Conservation (phyloP, 2,113 vertebrate genomes). For the Anthoscopus minutus region DNA sequence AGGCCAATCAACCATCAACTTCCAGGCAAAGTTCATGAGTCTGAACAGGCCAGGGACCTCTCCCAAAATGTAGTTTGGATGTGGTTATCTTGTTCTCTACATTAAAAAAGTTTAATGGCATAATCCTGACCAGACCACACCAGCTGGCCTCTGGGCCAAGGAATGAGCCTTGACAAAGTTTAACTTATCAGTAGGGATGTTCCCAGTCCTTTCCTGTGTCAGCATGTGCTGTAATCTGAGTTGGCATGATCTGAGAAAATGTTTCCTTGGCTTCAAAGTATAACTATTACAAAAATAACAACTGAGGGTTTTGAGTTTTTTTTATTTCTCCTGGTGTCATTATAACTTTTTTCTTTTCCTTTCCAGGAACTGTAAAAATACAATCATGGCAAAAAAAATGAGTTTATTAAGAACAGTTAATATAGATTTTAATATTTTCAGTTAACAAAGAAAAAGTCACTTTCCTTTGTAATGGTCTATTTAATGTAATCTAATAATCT, state of each 20-base stretch:
- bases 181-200: neutral
- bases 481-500: neutral
- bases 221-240: neutral
- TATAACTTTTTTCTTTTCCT: neutral
- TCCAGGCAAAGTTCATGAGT: neutral
- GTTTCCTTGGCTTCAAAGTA: neutral
- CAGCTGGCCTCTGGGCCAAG: neutral
- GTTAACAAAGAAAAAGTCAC: neutral
- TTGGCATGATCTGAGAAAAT: neutral
- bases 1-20: neutral
- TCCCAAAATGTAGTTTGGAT: neutral
- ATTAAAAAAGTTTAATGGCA: neutral
- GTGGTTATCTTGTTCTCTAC: neutral
- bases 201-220: neutral
- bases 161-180: neutral
- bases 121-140: neutral
- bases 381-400: neutral
- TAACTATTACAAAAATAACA: neutral
- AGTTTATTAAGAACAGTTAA: neutral
- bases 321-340: neutral
- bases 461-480: neutral
- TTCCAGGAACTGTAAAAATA: neutral
- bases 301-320: accelerated
- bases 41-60: neutral
- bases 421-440: neutral